Percentiles rank a stretch among this genome's conserved stretches.
Evolutionary conservation across 2,797 vertebrate genomes (phyloP).

Genomic region (Orientallactaga sibirica): DNA sequence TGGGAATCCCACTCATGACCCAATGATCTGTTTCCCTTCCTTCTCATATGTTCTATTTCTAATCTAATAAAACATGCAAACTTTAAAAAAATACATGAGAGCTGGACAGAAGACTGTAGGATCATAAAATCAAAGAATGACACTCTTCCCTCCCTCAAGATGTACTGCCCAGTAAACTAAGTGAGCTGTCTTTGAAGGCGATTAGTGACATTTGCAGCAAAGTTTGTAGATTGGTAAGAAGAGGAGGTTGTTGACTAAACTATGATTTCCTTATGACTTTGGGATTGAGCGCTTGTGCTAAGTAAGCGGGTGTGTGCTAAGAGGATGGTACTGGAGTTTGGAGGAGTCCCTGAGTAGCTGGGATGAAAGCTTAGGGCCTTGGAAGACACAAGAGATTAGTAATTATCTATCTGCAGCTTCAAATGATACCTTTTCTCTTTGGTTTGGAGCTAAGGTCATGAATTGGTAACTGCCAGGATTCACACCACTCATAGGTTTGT

Average conservation of each 20-base stretch:
- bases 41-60: too few relatives aligned
- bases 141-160: accelerated
- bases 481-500: not conserved
- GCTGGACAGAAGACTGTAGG: not conserved
- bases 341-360: too few relatives aligned
- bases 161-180: not conserved
- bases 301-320: not conserved
- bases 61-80: too few relatives aligned
- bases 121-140: not conserved
- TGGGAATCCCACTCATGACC: too few relatives aligned
- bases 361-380: not conserved
- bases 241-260: not conserved
- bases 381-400: accelerated
- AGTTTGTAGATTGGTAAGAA: not conserved
- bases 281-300: not conserved
- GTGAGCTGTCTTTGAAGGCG: not conserved
- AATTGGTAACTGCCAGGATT: not conserved
- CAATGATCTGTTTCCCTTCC: too few relatives aligned
- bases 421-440: not conserved
- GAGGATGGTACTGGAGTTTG: not conserved
- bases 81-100: not conserved
- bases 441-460: slow-evolving; percentile 6
- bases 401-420: not conserved
- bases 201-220: not conserved
- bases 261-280: slow-evolving; percentile 4